Evolutionary conservation across 2,797 vertebrate species (phyloP).

Genomic region (Carduelis carduelis): DNA sequence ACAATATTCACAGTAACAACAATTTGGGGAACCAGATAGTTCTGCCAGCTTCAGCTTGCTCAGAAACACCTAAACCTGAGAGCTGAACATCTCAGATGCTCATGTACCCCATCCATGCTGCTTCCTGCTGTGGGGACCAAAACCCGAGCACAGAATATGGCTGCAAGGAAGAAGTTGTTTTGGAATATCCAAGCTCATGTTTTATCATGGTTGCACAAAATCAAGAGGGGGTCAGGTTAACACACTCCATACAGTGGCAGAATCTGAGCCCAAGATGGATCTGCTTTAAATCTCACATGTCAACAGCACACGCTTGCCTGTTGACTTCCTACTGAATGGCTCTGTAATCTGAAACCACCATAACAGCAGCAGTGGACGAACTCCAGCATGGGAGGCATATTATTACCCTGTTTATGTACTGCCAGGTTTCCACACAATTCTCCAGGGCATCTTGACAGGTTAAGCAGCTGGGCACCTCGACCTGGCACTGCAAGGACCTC

Average conservation of each 20-base stretch:
- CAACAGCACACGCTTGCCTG: slow-evolving; percentile 19
- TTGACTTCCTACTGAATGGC: slow-evolving; percentile 29
- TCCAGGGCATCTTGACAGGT: neutral
- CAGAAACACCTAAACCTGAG: neutral
- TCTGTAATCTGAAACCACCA: slow-evolving; percentile 10
- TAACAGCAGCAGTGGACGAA: neutral
- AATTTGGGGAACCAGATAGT: neutral
- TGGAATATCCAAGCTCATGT: neutral
- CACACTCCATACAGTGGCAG: neutral
- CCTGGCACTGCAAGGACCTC: neutral
- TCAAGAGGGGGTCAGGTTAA: neutral
- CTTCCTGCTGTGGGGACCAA: neutral
- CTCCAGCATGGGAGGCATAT: neutral
- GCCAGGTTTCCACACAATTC: neutral
- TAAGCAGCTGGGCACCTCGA: neutral
- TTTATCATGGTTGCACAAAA: neutral
- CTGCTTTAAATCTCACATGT: slow-evolving; percentile 20
- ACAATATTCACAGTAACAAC: neutral
- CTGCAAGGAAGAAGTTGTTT: neutral
- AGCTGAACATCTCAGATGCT: neutral
- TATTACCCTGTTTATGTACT: neutral
- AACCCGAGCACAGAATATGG: rapidly evolving
- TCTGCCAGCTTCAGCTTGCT: neutral
- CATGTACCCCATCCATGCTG: neutral
- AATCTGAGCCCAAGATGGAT: neutral